Percentiles rank a stretch among this genome's conserved stretches.
Conservation (phyloP, 1,140 invertebrate genomes). For the Calephelis nemesis region DNA sequence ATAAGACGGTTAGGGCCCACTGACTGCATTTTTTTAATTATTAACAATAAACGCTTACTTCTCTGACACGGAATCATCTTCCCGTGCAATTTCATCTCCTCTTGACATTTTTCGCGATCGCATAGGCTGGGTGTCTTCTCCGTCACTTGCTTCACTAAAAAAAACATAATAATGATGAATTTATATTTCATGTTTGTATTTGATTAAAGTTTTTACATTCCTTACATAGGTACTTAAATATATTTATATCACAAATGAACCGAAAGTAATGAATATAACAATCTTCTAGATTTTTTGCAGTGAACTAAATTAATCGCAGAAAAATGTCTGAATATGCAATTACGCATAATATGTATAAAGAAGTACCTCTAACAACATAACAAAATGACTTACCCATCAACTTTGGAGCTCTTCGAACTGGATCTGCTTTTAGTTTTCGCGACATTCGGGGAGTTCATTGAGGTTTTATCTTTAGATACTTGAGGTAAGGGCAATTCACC, state of each 20-base stretch:
- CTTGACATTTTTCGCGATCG: conserved; percentile 44
- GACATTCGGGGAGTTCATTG: conserved; percentile 30
- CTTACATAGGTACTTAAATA: too few species aligned
- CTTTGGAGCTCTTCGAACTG: conserved; percentile 51
- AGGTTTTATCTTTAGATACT: conserved; percentile 44
- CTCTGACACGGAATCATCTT: conserved; percentile 39
- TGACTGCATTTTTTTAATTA: not conserved
- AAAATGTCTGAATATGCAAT: too few species aligned
- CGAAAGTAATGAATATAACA: too few species aligned
- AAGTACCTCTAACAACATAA: not conserved
- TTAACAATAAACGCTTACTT: conserved; percentile 34
- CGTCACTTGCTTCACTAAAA: conserved; percentile 58
- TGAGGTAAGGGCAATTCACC: conserved; percentile 23
- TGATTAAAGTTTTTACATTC: too few species aligned
- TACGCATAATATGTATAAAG: too few species aligned
- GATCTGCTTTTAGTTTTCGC: conserved; percentile 52
- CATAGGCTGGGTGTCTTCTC: conserved; percentile 37
- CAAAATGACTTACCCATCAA: conserved; percentile 47
- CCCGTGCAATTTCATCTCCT: conserved; percentile 44
- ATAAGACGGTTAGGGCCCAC: too few species aligned
- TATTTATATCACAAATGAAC: too few species aligned
- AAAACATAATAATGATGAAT: conserved; percentile 1
- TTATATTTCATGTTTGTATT: too few species aligned
- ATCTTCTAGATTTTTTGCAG: too few species aligned
- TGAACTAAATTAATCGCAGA: too few species aligned